Percentiles rank a stretch among this genome's conserved stretches.
phyloP scores from a whole-genome alignment of 2,888 invertebrate species.

The Agrenia bidenticulata region DNA sequence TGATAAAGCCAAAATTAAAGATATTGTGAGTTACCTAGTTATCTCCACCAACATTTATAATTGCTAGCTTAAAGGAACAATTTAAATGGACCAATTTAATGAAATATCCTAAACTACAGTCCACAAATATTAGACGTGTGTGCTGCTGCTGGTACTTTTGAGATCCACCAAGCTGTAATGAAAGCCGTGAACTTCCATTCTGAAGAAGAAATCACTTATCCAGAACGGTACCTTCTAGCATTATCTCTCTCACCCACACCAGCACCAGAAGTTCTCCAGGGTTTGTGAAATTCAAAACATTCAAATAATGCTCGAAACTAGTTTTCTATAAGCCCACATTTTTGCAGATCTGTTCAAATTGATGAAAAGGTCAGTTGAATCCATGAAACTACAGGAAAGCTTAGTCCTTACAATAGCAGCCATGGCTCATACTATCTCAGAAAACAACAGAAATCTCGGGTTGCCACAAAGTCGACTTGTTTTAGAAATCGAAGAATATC shows the following conservation, averaged over 20 bases:
- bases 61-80: neutral
- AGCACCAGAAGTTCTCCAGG: conserved; percentile 60
- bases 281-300: conserved; percentile 46
- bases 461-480: conserved; percentile 24
- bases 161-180: conserved; percentile 69
- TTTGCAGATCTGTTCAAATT: conserved; percentile 59
- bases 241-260: conserved; percentile 70
- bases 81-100: conserved; percentile 14
- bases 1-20: conserved; percentile 59
- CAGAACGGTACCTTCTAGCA: conserved; percentile 74
- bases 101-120: conserved; percentile 57
- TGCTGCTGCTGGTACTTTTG: conserved; percentile 69
- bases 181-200: conserved; percentile 64
- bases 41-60: neutral
- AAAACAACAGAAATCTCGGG: conserved; percentile 1
- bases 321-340: too few species aligned
- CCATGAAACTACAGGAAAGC: conserved; percentile 67
- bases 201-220: conserved; percentile 61
- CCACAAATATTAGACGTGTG: conserved; percentile 69
- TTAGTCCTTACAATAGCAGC: conserved; percentile 67
- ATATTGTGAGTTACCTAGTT: conserved; percentile 43
- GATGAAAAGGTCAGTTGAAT: conserved; percentile 58
- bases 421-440: conserved; percentile 59
- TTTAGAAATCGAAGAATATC: conserved; percentile 54
- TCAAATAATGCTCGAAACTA: neutral